These are phyloP conservation scores for Augochlorella aurata DNA, from an alignment of 2,888 invertebrate genomes.

Conservation along the genomic window DNA sequence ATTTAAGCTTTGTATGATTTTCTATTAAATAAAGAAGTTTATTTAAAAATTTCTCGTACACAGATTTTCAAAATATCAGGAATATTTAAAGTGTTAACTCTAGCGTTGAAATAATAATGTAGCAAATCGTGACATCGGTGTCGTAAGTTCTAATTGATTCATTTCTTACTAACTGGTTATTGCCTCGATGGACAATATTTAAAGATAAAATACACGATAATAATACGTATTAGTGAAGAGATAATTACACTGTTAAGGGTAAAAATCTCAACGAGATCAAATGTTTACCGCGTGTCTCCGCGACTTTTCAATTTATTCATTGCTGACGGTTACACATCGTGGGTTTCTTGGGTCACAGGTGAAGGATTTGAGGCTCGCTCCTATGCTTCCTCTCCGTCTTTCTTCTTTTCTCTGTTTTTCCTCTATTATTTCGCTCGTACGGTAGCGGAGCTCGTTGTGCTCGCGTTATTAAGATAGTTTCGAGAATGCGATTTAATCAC, in stretches of 20 bases:
- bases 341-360: conserved; percentile 75
- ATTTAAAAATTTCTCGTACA: no score
- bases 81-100: no score
- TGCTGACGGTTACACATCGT: conserved; percentile 66
- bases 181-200: not conserved
- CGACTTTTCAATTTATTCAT: conserved; percentile 59
- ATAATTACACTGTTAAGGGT: not conserved
- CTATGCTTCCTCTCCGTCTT: conserved; percentile 22
- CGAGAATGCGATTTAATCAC: conserved; percentile 46
- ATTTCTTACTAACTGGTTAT: no score
- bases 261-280: not conserved
- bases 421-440: conserved; percentile 14
- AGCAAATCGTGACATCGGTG: no score
- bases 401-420: not conserved
- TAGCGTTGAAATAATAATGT: no score
- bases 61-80: no score
- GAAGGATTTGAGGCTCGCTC: conserved; percentile 73
- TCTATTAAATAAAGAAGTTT: no score
- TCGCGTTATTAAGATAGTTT: conserved; percentile 43
- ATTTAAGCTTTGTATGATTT: no score
- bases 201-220: not conserved
- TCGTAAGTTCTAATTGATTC: no score
- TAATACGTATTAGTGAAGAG: not conserved
- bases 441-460: conserved; percentile 6
- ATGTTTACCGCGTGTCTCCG: conserved; percentile 13